Percentiles rank a stretch among this genome's conserved stretches.
Conservation (phyloP, 2,888 invertebrate genomes). For the Agrenia bidenticulata region DNA sequence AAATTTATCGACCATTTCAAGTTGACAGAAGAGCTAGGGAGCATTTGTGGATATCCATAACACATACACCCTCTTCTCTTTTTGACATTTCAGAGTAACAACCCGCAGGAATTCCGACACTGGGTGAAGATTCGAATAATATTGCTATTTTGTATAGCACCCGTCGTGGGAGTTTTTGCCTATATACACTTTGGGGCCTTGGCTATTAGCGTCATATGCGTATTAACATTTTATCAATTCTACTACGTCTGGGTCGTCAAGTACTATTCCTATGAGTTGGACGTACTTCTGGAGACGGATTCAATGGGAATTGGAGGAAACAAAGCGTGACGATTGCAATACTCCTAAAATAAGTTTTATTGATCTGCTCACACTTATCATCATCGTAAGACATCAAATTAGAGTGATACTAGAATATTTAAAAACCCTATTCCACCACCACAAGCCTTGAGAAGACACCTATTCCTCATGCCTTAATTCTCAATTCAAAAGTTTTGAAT, state of each 20-base stretch:
- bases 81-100: slow-evolving; percentile 36
- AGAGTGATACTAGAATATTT: too few species aligned
- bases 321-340: slow-evolving; percentile 8
- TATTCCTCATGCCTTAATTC: too few species aligned
- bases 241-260: slow-evolving; percentile 47
- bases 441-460: too few species aligned
- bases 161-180: slow-evolving; percentile 40
- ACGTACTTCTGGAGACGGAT: slow-evolving; percentile 46
- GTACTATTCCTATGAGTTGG: slow-evolving; percentile 48
- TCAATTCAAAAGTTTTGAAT: too few species aligned
- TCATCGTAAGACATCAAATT: too few species aligned
- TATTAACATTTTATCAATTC: slow-evolving; percentile 43
- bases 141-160: slow-evolving; percentile 41
- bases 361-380: too few species aligned
- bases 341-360: too few species aligned
- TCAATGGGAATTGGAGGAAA: slow-evolving; percentile 40
- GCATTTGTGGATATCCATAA: too few species aligned
- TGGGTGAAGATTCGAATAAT: slow-evolving; percentile 45
- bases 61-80: too few species aligned
- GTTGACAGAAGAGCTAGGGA: too few species aligned
- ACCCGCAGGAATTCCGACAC: slow-evolving; percentile 45
- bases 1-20: too few species aligned
- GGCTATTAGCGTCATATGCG: slow-evolving; percentile 36
- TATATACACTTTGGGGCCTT: slow-evolving; percentile 45
- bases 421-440: too few species aligned